phyloP scores from a whole-genome alignment of 1,140 invertebrate species.

The Nasonia vitripennis region DNA sequence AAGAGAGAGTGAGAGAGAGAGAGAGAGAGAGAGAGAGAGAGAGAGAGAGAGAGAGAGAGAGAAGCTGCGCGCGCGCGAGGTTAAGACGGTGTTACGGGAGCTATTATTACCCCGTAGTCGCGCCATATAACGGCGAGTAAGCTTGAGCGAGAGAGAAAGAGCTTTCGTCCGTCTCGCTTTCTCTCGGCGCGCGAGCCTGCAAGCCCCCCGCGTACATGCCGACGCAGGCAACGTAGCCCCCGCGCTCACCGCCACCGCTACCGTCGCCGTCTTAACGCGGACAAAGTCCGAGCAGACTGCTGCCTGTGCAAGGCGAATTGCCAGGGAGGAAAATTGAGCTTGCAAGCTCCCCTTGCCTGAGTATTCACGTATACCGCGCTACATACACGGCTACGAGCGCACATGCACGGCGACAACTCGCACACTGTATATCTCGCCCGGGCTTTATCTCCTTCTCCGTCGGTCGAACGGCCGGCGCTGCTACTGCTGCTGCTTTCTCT shows the following conservation, averaged over 20 bases:
- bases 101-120: conserved; percentile 47
- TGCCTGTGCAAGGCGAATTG: conserved; percentile 26
- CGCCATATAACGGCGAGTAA: background rate
- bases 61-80: conserved; percentile 32
- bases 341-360: background rate
- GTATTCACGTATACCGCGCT: background rate
- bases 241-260: no score
- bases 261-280: conserved; percentile 34
- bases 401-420: background rate
- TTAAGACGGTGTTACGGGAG: conserved; percentile 48
- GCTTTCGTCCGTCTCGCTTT: conserved; percentile 22
- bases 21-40: background rate
- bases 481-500: background rate
- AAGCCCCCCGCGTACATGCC: conserved; percentile 4
- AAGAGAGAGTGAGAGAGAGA: background rate
- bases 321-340: conserved; percentile 41
- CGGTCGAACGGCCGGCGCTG: background rate
- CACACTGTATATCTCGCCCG: background rate
- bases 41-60: background rate
- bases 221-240: background rate
- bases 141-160: background rate
- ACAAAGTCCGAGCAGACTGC: conserved; percentile 41
- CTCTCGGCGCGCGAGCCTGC: conserved; percentile 17
- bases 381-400: background rate
- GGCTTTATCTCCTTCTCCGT: background rate